A percentile compares a stretch with the other conserved stretches of the same genome.
phyloP scores from a whole-genome alignment of 2,888 invertebrate species.

The Spilarctia lutea region DNA sequence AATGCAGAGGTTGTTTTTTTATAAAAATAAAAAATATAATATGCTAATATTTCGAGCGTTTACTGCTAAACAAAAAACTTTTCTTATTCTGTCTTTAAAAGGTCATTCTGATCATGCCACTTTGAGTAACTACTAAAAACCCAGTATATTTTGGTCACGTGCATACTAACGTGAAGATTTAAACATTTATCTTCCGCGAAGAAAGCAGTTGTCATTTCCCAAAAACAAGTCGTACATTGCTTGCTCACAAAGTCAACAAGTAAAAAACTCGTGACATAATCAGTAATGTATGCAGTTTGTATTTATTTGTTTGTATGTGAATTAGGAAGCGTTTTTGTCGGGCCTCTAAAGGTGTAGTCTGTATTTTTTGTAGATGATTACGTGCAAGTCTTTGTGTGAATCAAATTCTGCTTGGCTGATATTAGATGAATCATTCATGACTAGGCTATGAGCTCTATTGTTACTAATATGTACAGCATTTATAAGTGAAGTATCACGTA shows the following conservation, averaged over 20 bases:
- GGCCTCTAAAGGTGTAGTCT: constrained; percentile 59
- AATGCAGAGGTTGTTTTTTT: too few relatives aligned
- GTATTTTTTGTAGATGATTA: constrained; percentile 66
- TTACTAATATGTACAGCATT: constrained; percentile 16
- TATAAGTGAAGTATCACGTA: background rate
- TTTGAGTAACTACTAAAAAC: constrained; percentile 6
- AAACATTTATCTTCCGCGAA: constrained; percentile 36
- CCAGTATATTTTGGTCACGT: constrained; percentile 53
- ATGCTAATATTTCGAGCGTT: too few relatives aligned
- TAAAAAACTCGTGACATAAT: background rate
- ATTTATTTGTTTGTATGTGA: constrained; percentile 22
- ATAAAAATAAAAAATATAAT: too few relatives aligned
- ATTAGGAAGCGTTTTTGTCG: constrained; percentile 52
- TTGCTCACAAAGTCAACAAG: constrained; percentile 8
- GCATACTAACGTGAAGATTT: constrained; percentile 48
- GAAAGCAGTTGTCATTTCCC: constrained; percentile 33
- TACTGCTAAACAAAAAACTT: background rate
- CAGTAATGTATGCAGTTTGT: constrained; percentile 14
- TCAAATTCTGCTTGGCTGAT: constrained; percentile 56
- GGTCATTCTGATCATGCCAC: constrained; percentile 3
- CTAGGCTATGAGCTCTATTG: constrained; percentile 42
- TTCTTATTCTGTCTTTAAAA: constrained; percentile 8
- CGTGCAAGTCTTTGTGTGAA: constrained; percentile 62
- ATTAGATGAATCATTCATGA: constrained; percentile 72
- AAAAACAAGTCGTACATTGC: constrained; percentile 22